These are phyloP conservation scores for Pterocles gutturalis DNA, from an alignment of 2,113 vertebrate genomes.

Conservation along the genomic window DNA sequence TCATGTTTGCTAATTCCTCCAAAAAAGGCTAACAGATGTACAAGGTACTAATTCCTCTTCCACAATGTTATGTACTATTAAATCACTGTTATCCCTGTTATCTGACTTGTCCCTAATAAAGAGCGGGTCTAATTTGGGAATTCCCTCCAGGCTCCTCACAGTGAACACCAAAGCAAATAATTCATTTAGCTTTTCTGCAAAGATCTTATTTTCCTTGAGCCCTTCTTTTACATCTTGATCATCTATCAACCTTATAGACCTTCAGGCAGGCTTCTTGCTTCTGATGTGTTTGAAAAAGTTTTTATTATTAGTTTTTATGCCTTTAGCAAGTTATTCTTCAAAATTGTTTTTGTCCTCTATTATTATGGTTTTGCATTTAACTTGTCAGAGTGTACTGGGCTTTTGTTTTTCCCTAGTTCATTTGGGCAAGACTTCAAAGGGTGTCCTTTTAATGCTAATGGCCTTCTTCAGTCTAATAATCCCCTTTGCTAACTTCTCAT, in stretches of 20 bases:
- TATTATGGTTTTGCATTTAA: constrained; percentile 57
- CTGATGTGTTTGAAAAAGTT: constrained; percentile 65
- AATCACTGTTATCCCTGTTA: constrained; percentile 2
- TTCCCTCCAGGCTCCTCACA: constrained; percentile 50
- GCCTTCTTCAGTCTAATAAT: not conserved
- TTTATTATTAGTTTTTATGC: constrained; percentile 69
- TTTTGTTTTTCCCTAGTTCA: not conserved
- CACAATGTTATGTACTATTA: not conserved
- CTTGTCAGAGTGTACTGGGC: not conserved
- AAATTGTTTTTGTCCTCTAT: constrained; percentile 52
- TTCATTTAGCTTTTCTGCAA: constrained; percentile 62
- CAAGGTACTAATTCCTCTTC: not conserved
- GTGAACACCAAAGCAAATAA: constrained; percentile 62
- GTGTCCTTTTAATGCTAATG: constrained; percentile 43
- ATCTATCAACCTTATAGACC: constrained; percentile 68
- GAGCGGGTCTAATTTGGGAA: constrained; percentile 42
- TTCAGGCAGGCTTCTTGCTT: constrained; percentile 44
- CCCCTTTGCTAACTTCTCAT: not conserved
- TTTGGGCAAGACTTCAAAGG: constrained; percentile 49
- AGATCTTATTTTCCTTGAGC: constrained; percentile 61
- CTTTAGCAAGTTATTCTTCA: constrained; percentile 70
- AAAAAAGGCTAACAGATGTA: not conserved
- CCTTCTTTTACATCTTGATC: constrained; percentile 70
- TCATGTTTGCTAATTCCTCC: not conserved
- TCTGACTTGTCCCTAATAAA: constrained; percentile 22